These are phyloP conservation scores for Diuraphis noxia DNA, from an alignment of 1,140 invertebrate genomes.

Conservation along the genomic window DNA sequence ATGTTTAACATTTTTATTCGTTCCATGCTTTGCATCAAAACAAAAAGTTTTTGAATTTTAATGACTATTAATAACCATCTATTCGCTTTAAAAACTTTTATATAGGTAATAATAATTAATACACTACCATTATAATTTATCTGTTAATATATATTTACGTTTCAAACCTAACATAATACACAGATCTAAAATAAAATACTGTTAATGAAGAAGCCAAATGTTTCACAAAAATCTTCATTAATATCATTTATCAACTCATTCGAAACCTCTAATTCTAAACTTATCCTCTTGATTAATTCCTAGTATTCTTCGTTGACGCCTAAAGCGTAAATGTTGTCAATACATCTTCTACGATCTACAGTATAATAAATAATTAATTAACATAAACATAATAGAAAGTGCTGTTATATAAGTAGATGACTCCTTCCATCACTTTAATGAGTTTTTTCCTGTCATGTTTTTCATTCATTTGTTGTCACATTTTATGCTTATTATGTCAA, in stretches of 20 bases:
- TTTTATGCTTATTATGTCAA: not conserved
- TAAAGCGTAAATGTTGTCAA: not conserved
- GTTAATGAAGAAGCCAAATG: not conserved
- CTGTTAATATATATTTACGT: not conserved
- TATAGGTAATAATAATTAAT: not conserved
- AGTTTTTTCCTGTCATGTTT: not conserved
- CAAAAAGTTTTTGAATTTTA: too few species aligned
- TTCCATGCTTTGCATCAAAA: too few species aligned
- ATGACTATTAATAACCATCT: too few species aligned
- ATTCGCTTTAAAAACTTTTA: not conserved
- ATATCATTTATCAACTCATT: not conserved
- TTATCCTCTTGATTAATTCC: not conserved
- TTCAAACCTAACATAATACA: not conserved
- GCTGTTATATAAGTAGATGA: not conserved
- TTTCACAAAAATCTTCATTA: not conserved
- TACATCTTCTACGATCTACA: not conserved
- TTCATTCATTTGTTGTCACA: not conserved
- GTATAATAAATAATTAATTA: not conserved
- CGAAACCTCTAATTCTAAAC: not conserved
- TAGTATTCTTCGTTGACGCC: not conserved
- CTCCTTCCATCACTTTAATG: not conserved
- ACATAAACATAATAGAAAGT: not conserved
- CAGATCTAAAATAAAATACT: not conserved
- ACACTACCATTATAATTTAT: not conserved
- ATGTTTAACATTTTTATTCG: too few species aligned